Evolutionary conservation across 2,888 invertebrate species (phyloP).

Genomic region (Meliscaeva auricollis): DNA sequence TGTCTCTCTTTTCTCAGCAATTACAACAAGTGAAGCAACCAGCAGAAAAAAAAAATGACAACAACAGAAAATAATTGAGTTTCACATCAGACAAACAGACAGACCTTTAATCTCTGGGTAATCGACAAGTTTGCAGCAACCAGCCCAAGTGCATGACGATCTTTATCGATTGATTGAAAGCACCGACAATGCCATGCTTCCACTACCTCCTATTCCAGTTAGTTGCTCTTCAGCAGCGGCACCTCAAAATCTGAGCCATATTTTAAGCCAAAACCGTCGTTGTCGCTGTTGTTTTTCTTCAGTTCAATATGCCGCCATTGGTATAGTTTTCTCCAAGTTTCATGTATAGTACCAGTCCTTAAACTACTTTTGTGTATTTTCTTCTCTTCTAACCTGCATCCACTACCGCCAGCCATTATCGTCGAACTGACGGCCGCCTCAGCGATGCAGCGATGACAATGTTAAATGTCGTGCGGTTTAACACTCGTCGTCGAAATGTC

Average conservation of each 20-base stretch:
- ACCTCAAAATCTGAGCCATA: conserved; percentile 67
- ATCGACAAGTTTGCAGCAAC: conserved; percentile 61
- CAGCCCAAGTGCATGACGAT: conserved; percentile 71
- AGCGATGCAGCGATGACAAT: conserved; percentile 54
- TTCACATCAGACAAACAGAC: conserved; percentile 41
- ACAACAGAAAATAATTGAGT: conserved; percentile 72
- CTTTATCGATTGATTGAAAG: conserved; percentile 74
- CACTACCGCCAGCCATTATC: neutral
- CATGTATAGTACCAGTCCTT: conserved; percentile 22
- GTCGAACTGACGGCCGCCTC: conserved; percentile 9
- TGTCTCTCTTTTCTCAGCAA: neutral
- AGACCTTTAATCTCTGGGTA: conserved; percentile 41
- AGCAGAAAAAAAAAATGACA: conserved; percentile 25
- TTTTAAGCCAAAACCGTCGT: conserved; percentile 58
- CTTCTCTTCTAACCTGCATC: neutral
- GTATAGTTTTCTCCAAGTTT: conserved; percentile 30
- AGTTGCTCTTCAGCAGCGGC: conserved; percentile 47
- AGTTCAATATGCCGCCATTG: conserved; percentile 45
- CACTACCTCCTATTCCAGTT: neutral
- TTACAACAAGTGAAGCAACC: conserved; percentile 20
- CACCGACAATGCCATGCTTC: conserved; percentile 50
- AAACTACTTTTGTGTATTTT: conserved; percentile 35
- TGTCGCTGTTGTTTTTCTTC: conserved; percentile 26
- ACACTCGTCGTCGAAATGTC: conserved; percentile 71
- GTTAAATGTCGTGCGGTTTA: conserved; percentile 72